Conservation (phyloP, 2,888 invertebrate species). For the Apotomis capreana region DNA sequence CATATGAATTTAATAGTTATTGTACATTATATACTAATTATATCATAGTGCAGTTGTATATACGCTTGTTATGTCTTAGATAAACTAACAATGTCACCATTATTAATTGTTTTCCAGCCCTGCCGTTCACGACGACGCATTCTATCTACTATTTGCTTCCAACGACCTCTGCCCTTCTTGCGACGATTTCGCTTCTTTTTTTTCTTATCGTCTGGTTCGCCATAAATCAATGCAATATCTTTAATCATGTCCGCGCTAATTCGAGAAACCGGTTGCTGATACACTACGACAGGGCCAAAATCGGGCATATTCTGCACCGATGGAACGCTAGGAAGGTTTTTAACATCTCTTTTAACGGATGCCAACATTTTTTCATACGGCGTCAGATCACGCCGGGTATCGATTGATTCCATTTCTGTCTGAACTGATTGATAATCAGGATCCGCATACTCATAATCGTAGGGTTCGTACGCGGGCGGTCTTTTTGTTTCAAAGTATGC, state of each 20-base stretch:
- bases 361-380: constrained; percentile 63
- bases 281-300: constrained; percentile 65
- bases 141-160: constrained; percentile 16
- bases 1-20: too few relatives aligned
- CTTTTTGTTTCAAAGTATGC: constrained; percentile 18
- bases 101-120: constrained; percentile 32
- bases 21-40: too few relatives aligned
- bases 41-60: neutral
- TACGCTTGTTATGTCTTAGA: neutral
- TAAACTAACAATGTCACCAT: constrained; percentile 22
- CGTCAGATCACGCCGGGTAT: constrained; percentile 28
- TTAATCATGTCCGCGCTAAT: constrained; percentile 63
- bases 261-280: constrained; percentile 67
- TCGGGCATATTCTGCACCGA: constrained; percentile 58
- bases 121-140: neutral
- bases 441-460: neutral
- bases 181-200: neutral
- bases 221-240: constrained; percentile 57
- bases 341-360: constrained; percentile 59
- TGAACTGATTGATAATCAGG: constrained; percentile 17
- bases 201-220: constrained; percentile 32
- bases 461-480: neutral
- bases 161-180: constrained; percentile 8
- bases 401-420: neutral
- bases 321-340: constrained; percentile 58